Evolutionary conservation across 2,113 vertebrate genomes (phyloP).

Genomic region (Crocuta crocuta): DNA sequence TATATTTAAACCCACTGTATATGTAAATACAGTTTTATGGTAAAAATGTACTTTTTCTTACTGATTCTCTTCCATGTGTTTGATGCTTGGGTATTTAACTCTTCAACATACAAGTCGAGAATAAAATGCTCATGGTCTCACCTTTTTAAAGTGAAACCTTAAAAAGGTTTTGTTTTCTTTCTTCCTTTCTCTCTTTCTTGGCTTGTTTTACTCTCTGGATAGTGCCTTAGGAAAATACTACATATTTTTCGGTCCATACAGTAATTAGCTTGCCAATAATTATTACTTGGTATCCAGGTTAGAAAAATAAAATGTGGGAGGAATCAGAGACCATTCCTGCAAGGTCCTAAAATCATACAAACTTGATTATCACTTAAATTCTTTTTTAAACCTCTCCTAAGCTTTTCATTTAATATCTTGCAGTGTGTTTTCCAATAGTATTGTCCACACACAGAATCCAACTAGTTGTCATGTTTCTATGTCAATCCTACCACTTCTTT

Average conservation of each 20-base stretch:
- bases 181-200: background rate
- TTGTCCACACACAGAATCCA: background rate
- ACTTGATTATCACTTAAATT: background rate
- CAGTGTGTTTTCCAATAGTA: background rate
- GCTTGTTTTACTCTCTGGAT: background rate
- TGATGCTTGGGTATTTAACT: background rate
- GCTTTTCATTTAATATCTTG: background rate
- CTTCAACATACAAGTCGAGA: background rate
- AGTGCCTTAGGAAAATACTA: background rate
- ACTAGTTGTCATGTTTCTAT: background rate
- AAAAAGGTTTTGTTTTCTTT: too few relatives aligned
- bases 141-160: background rate
- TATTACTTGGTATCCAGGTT: background rate
- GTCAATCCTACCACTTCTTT: background rate
- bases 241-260: background rate
- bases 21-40: background rate
- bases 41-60: background rate
- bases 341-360: conserved; percentile 1
- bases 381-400: background rate
- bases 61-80: background rate
- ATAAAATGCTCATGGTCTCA: background rate
- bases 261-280: background rate
- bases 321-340: background rate
- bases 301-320: conserved; percentile 4
- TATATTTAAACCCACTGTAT: background rate